These are phyloP conservation scores for Aurelia coerulea DNA, from an alignment of 30 jellyfish, hydroid and myxozoan genomes.

Conservation along the genomic window DNA sequence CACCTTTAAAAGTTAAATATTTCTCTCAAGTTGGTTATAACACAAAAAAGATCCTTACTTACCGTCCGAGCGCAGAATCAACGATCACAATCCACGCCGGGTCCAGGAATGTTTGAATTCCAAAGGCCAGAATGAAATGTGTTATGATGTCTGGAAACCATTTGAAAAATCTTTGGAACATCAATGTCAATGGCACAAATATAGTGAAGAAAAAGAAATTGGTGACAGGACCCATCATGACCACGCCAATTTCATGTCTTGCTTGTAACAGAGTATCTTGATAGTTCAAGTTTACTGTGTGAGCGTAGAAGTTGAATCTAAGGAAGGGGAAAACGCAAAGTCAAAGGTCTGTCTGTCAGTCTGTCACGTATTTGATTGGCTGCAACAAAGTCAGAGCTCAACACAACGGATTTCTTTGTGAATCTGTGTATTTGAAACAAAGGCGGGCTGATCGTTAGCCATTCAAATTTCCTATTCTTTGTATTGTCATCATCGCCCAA, in stretches of 20 bases:
- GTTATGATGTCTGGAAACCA: conserved; percentile 87
- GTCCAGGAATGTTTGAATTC: conserved; percentile 84
- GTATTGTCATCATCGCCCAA: too few relatives aligned
- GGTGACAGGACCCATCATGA: conserved; percentile 96
- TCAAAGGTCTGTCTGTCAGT: not conserved
- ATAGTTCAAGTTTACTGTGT: conserved; percentile 93
- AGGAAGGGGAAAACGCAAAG: not conserved
- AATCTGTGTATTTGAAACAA: too few relatives aligned
- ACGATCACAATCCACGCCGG: conserved; percentile 88
- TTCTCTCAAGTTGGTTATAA: too few relatives aligned
- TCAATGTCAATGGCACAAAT: conserved; percentile 71
- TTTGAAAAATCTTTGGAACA: conserved; percentile 78
- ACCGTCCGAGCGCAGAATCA: conserved; percentile 88
- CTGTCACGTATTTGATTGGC: too few relatives aligned
- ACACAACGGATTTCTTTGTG: too few relatives aligned
- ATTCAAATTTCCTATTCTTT: too few relatives aligned
- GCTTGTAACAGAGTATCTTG: conserved; percentile 94
- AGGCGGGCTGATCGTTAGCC: too few relatives aligned
- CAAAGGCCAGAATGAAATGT: conserved; percentile 91
- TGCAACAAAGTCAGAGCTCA: too few relatives aligned
- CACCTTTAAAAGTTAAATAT: too few relatives aligned
- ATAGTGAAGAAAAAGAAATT: conserved; percentile 57
- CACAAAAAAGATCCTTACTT: not conserved
- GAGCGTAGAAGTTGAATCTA: conserved; percentile 90
- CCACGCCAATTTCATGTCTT: conserved; percentile 93